Base-by-base conservation (phyloP, 2,797 vertebrate genomes). In the Gastrophryne carolinensis region DNA sequence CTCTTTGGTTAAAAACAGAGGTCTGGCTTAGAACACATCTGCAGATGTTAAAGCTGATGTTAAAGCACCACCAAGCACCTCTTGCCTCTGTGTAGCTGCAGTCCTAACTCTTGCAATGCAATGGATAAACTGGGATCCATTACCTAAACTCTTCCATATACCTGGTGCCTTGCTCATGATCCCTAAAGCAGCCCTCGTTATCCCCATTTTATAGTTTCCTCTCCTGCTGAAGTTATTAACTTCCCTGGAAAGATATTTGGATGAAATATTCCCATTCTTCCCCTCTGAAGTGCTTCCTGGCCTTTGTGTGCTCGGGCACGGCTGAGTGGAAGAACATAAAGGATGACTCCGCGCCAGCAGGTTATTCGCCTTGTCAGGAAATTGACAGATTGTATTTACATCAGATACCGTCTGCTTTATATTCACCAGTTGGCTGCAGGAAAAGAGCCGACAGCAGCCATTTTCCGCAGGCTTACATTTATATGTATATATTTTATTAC, bases 161-260 rank as follows among this genome's bases (percentile, higher is more conserved):
- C 26, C 11, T 53, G 8, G 52, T 27, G 3, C 15, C 52, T 15
- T 54, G 52, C 15, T n/a, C 5, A 13, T 27, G 52, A 54, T 54
- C 5, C 3, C 12, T 13, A 27, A 11, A 54, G 17, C 21, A 13
- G 21, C 12, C 21, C 5, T 37, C 57, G 17, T 3, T 19, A 27
- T 17, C 17, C 44, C 4, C 30, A 7, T 39, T 39, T 21, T 39
- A 52, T 68, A 62, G 13, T 69, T 75, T 75, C 73, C 73, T 27
- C 10, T 12, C 61, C 73, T 75, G 73, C 49, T 68, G 19, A 34
- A 75, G 73, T 61, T 62, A 69, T 75, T 69, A 75, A n/a, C 29
- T 7, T 35, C 27, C 26, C 37, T 5, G 39, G 1, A 8, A 23
- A 34, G 72, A 65, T 60, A 39, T 71, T 70, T 60, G 68, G 68